These are phyloP conservation scores for Actinia equina DNA, from an alignment of 64 coral and sea anemone genomes.

Conservation along the genomic window DNA sequence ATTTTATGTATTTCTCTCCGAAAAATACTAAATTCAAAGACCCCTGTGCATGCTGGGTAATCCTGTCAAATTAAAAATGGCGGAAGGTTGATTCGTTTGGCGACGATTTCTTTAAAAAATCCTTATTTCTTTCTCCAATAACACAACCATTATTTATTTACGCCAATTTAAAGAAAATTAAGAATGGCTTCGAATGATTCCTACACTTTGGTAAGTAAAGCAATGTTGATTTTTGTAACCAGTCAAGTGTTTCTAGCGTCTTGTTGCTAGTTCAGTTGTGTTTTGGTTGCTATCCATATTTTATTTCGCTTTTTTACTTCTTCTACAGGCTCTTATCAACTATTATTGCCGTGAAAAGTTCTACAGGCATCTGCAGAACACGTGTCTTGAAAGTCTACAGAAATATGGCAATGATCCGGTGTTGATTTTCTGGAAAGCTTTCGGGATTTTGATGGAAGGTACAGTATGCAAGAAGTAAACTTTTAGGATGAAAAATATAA, in stretches of 20 bases:
- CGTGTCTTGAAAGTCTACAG: constrained; percentile 91
- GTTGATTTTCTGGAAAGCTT: constrained; percentile 99
- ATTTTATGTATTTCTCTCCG: too few species aligned
- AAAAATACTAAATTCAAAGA: too few species aligned
- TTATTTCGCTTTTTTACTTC: background rate
- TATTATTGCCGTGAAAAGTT: constrained; percentile 98
- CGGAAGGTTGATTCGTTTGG: constrained; percentile 22
- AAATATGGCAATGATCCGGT: constrained; percentile 98
- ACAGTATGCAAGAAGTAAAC: too few species aligned
- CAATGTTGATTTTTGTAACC: background rate
- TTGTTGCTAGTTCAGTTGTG: constrained; percentile 31
- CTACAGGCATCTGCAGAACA: constrained; percentile 95
- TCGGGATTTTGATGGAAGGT: constrained; percentile 99
- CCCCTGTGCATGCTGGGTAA: background rate
- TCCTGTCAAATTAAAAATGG: constrained; percentile 33
- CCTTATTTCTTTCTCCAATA: background rate
- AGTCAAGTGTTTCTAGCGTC: constrained; percentile 6
- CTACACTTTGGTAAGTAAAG: constrained; percentile 73
- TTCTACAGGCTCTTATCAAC: constrained; percentile 83
- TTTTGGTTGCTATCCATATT: constrained; percentile 58
- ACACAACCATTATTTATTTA: background rate
- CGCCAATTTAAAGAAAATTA: background rate
- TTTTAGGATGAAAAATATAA: too few species aligned
- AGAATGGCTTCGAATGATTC: constrained; percentile 87
- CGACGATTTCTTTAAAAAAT: background rate